A percentile compares a stretch with the other conserved stretches of the same genome.
Evolutionary conservation across 2,888 invertebrate genomes (phyloP).

Genomic region (Parthenolecanium corni): DNA sequence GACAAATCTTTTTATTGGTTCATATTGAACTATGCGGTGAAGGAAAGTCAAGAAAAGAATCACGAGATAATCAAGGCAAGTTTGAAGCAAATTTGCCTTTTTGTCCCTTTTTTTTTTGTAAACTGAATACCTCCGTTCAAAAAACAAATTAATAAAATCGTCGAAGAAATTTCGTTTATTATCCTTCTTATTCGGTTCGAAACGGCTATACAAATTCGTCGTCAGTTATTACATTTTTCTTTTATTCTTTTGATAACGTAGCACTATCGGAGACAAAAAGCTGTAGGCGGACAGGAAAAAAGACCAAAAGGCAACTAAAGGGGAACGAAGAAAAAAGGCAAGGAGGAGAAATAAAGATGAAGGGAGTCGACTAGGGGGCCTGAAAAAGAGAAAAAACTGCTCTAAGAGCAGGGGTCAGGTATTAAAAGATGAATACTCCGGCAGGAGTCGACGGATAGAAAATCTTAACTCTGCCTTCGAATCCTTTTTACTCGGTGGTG

Average conservation of each 20-base stretch:
- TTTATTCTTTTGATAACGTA: slow-evolving; percentile 8
- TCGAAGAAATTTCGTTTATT: too few relatives aligned
- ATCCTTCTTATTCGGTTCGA: too few relatives aligned
- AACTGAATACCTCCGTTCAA: too few relatives aligned
- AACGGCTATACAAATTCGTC: slow-evolving; percentile 8
- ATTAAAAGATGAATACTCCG: slow-evolving; percentile 27
- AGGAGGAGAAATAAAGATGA: too few relatives aligned
- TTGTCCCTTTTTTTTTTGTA: too few relatives aligned
- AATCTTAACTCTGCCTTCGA: slow-evolving; percentile 25
- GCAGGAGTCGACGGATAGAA: slow-evolving; percentile 15
- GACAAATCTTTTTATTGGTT: too few relatives aligned
- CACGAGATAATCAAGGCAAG: too few relatives aligned
- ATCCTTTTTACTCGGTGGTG: slow-evolving; percentile 6
- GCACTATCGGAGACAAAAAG: neutral
- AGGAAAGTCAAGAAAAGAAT: too few relatives aligned
- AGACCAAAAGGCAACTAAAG: neutral
- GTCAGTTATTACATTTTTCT: slow-evolving; percentile 12
- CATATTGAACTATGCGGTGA: too few relatives aligned
- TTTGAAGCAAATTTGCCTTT: too few relatives aligned
- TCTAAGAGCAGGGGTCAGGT: slow-evolving; percentile 24
- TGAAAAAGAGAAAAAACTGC: slow-evolving; percentile 5
- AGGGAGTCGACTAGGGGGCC: too few relatives aligned
- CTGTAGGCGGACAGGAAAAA: neutral
- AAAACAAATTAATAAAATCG: too few relatives aligned
- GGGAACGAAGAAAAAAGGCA: neutral